Percentiles rank a stretch among this genome's conserved stretches.
Evolutionary conservation across 1,140 invertebrate species (phyloP).

Genomic region (Drosophila guanche): DNA sequence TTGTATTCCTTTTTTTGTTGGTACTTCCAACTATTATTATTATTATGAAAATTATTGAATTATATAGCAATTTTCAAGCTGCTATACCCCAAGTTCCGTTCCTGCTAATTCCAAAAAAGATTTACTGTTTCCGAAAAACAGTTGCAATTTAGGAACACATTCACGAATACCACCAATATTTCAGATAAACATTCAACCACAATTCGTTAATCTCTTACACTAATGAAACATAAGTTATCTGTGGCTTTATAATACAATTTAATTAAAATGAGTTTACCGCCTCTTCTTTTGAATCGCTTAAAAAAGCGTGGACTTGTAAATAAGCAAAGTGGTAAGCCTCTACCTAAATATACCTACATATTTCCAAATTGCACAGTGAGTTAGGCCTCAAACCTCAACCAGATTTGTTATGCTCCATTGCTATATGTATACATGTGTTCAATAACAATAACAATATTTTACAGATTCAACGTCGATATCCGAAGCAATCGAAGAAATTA

Average conservation of each 20-base stretch:
- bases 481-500: slow-evolving; percentile 89
- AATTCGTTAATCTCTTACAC: too few relatives aligned
- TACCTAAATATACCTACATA: not conserved
- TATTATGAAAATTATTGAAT: too few relatives aligned
- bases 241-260: not conserved
- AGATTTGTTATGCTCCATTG: too few relatives aligned
- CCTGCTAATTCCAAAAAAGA: not conserved
- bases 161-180: too few relatives aligned
- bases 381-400: too few relatives aligned
- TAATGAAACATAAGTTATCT: slow-evolving; percentile 9
- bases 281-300: slow-evolving; percentile 53
- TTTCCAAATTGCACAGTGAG: too few relatives aligned
- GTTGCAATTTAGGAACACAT: too few relatives aligned
- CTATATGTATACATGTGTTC: not conserved
- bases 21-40: too few relatives aligned
- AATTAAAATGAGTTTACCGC: slow-evolving; percentile 56
- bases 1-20: too few relatives aligned
- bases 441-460: not conserved
- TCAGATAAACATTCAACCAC: too few relatives aligned
- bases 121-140: too few relatives aligned
- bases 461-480: slow-evolving; percentile 28
- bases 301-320: slow-evolving; percentile 56
- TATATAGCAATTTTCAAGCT: not conserved
- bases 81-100: slow-evolving; percentile 3
- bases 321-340: slow-evolving; percentile 38